Percentiles rank a stretch among this genome's conserved stretches.
These are phyloP conservation scores for Fukomys damarensis DNA, from an alignment of 2,113 vertebrate species.

Conservation along the genomic window DNA sequence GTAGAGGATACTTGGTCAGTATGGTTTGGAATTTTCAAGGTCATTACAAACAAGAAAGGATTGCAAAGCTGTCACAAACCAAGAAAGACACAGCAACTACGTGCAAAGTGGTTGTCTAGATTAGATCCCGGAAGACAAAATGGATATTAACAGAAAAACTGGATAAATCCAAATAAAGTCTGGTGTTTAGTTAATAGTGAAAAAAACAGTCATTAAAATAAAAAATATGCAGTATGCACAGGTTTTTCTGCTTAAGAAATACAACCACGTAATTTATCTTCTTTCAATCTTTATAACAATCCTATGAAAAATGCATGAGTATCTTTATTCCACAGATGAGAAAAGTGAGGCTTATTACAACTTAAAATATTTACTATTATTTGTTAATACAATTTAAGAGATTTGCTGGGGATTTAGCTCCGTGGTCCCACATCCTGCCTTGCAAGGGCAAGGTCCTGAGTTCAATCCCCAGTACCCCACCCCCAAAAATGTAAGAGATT, in stretches of 20 bases:
- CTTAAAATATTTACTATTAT: background rate
- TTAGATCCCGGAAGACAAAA: background rate
- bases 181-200: background rate
- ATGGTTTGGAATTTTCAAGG: background rate
- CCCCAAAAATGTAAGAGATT: too few relatives aligned
- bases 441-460: too few relatives aligned
- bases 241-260: background rate
- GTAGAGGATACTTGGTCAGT: background rate
- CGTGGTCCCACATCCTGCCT: too few relatives aligned
- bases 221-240: background rate
- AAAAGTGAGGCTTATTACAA: background rate
- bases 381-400: too few relatives aligned
- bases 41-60: background rate
- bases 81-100: background rate
- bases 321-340: background rate
- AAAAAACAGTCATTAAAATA: background rate
- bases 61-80: background rate
- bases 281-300: slow-evolving; percentile 27
- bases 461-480: too few relatives aligned
- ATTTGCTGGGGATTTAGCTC: too few relatives aligned
- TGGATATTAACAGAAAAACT: background rate
- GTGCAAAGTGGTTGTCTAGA: background rate
- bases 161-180: background rate
- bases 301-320: background rate
- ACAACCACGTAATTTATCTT: background rate